These are phyloP conservation scores for Cyphomyrmex costatus DNA, from an alignment of 1,140 invertebrate genomes.

Conservation along the genomic window DNA sequence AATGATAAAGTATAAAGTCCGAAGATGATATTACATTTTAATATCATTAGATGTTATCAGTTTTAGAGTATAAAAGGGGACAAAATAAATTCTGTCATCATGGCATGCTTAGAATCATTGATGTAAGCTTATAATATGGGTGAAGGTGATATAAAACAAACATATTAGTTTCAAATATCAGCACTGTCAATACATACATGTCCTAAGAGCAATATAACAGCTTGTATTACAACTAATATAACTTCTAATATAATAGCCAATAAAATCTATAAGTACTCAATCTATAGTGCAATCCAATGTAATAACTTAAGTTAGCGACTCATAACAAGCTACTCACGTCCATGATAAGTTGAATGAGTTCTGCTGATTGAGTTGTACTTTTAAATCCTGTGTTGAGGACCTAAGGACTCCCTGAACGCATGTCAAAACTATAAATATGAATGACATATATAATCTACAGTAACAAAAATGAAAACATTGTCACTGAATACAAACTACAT, in stretches of 20 bases:
- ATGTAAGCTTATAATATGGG: neutral
- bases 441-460: neutral
- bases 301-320: neutral
- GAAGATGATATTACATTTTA: neutral
- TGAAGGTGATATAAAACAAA: constrained; percentile 12
- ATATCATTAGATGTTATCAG: neutral
- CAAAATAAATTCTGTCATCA: neutral
- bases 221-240: neutral
- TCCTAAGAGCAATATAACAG: neutral
- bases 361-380: constrained; percentile 79
- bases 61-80: neutral
- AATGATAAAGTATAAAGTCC: constrained; percentile 41
- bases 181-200: neutral
- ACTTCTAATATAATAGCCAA: constrained; percentile 21
- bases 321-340: constrained; percentile 77
- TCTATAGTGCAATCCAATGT: neutral
- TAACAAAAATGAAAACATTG: neutral
- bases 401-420: constrained; percentile 68
- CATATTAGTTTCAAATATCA: neutral
- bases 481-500: too few relatives aligned
- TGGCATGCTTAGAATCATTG: neutral
- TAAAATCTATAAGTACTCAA: constrained; percentile 30
- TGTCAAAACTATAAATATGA: constrained; percentile 69
- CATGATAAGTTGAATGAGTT: constrained; percentile 80
- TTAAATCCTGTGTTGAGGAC: constrained; percentile 84